A percentile compares a stretch with the other conserved stretches of the same genome.
Conservation (phyloP, 1,140 invertebrate genomes). For the Lordiphosa mommai region DNA sequence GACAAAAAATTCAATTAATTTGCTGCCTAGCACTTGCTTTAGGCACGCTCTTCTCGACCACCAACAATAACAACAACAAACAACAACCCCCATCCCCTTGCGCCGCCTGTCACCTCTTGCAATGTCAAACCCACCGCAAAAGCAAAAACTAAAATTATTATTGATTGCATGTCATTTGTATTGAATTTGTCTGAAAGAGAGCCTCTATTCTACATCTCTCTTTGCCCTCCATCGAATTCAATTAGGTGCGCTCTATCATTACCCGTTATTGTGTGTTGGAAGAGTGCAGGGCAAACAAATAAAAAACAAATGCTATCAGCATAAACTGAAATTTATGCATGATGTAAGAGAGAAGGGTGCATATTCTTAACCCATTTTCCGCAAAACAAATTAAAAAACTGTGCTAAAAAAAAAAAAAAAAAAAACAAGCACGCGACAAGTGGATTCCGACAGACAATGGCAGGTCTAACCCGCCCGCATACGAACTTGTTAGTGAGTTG, state of each 20-base stretch:
- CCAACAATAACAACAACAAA: conserved; percentile 4
- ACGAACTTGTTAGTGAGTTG: not conserved
- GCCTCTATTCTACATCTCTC: conserved; percentile 4
- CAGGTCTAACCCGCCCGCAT: conserved; percentile 4
- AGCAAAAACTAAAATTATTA: conserved; percentile 42
- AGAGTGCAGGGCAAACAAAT: not conserved
- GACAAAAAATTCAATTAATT: conserved; percentile 34
- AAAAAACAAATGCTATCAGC: conserved; percentile 35
- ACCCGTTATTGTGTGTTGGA: conserved; percentile 45
- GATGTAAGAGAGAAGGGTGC: conserved; percentile 48
- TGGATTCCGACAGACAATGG: not conserved
- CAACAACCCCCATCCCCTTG: no score
- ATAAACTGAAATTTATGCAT: conserved; percentile 40
- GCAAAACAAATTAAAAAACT: not conserved
- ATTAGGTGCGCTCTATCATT: conserved; percentile 50
- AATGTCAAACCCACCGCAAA: conserved; percentile 46
- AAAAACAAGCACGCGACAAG: conserved; percentile 12
- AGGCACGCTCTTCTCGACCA: not conserved
- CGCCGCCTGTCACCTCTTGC: conserved; percentile 8
- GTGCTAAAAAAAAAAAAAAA: conserved; percentile 29
- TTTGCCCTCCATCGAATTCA: conserved; percentile 49
- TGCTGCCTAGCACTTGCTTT: conserved; percentile 30
- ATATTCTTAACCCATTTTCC: conserved; percentile 64
- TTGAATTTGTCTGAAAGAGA: conserved; percentile 29
- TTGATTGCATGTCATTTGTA: conserved; percentile 69